phyloP scores from a whole-genome alignment of 2,797 vertebrate genomes.

The Poeciliopsis presidionis region DNA sequence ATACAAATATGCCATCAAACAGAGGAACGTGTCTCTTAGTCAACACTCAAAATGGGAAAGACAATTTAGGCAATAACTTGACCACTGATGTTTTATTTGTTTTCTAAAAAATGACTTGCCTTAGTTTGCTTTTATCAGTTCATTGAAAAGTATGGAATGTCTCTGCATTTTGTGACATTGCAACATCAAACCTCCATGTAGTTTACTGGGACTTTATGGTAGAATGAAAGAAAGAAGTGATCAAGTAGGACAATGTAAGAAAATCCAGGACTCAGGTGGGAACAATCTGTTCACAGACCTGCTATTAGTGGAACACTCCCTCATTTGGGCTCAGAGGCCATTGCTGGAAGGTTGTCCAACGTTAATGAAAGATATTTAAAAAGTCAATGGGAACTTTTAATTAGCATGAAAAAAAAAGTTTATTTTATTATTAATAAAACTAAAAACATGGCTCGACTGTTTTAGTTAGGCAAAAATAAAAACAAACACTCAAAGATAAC shows the following conservation, averaged over 20 bases:
- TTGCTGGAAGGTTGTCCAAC: not conserved
- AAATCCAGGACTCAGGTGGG: not conserved
- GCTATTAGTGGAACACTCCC: not conserved
- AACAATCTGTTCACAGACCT: not conserved
- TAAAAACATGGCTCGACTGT: not conserved
- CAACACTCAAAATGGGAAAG: not conserved
- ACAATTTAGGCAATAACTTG: not conserved
- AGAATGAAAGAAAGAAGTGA: not conserved
- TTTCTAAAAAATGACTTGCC: not conserved
- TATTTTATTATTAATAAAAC: not conserved
- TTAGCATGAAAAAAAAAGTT: not conserved
- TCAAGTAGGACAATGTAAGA: not conserved
- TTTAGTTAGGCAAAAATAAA: not conserved
- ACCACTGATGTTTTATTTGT: not conserved
- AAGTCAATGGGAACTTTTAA: not conserved
- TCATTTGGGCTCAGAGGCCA: not conserved
- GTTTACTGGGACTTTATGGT: not conserved
- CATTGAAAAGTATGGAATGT: not conserved
- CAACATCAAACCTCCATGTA: not conserved
- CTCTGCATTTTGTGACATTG: not conserved
- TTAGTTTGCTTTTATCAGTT: not conserved
- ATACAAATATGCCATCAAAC: not conserved
- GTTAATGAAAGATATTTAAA: not conserved
- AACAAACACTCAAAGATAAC: not conserved
- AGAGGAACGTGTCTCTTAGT: not conserved